phyloP scores from a whole-genome alignment of 2,888 invertebrate species.

The Rhagonycha fulva region DNA sequence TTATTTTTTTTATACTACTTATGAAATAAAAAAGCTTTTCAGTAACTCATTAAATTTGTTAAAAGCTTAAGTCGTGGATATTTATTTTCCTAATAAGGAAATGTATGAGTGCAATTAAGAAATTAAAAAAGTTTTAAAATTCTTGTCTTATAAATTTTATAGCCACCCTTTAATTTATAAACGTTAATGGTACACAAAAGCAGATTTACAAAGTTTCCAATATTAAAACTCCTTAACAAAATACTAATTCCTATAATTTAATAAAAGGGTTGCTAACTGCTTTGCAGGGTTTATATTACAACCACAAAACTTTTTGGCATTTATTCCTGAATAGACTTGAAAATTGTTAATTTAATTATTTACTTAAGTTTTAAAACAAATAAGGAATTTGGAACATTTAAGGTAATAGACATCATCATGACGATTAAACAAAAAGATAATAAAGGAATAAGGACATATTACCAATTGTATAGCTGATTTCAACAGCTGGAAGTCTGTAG shows the following conservation, averaged over 20 bases:
- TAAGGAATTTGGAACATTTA: too few relatives aligned
- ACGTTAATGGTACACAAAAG: constrained; percentile 4
- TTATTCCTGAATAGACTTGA: constrained; percentile 20
- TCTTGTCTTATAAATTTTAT: background rate
- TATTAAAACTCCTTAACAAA: constrained; percentile 25
- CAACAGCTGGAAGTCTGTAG: too few relatives aligned
- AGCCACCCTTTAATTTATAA: constrained; percentile 2
- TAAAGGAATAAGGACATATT: too few relatives aligned
- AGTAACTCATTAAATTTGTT: background rate
- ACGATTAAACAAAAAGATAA: too few relatives aligned
- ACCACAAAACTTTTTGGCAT: constrained; percentile 36
- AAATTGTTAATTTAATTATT: background rate
- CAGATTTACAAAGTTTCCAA: constrained; percentile 21
- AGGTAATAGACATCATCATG: too few relatives aligned
- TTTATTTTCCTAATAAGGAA: background rate
- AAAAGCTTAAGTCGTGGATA: background rate
- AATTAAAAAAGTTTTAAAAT: background rate
- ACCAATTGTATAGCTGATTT: too few relatives aligned
- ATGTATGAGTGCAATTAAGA: background rate
- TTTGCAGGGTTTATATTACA: constrained; percentile 31
- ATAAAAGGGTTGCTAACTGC: constrained; percentile 34
- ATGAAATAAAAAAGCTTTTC: background rate
- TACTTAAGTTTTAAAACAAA: background rate
- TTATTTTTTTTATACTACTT: background rate
- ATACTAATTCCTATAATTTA: constrained; percentile 30